Percentiles rank a stretch among this genome's conserved stretches.
phyloP scores from a whole-genome alignment of 2,797 vertebrate species.

The Aldrovandia affinis region DNA sequence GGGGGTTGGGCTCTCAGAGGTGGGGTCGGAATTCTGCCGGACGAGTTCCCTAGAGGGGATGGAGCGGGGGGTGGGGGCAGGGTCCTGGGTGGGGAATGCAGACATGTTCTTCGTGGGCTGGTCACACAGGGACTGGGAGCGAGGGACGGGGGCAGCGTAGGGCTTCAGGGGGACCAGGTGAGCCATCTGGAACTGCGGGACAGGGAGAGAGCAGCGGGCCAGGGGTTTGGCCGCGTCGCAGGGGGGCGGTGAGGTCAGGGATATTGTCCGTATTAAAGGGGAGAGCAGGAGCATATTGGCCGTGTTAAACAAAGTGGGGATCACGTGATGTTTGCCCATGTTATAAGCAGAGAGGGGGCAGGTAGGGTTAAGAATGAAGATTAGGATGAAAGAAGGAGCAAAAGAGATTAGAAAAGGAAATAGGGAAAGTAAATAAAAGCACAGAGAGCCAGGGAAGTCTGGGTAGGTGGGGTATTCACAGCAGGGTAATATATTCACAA shows the following conservation, averaged over 20 bases:
- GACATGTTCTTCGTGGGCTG: slow-evolving; percentile 91
- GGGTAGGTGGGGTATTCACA: not conserved
- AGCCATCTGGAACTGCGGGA: slow-evolving; percentile 86
- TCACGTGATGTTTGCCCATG: not conserved
- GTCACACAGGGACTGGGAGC: slow-evolving; percentile 93
- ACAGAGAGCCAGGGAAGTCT: slow-evolving; percentile 25
- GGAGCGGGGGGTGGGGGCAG: slow-evolving; percentile 75
- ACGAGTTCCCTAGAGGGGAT: slow-evolving; percentile 82
- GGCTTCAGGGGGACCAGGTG: slow-evolving; percentile 91
- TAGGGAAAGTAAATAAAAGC: slow-evolving; percentile 20
- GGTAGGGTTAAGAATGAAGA: slow-evolving; percentile 28
- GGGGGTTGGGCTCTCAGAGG: slow-evolving; percentile 84
- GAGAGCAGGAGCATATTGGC: not conserved
- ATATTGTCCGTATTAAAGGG: not conserved
- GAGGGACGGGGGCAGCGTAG: slow-evolving; percentile 88
- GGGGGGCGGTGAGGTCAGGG: slow-evolving; percentile 20
- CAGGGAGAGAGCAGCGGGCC: slow-evolving; percentile 46
- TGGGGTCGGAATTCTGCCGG: slow-evolving; percentile 92
- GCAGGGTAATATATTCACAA: slow-evolving; percentile 20
- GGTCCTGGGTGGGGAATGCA: slow-evolving; percentile 88
- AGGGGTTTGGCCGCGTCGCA: no score
- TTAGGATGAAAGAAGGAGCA: slow-evolving; percentile 20
- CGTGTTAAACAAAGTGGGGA: not conserved
- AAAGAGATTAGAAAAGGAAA: slow-evolving; percentile 38
- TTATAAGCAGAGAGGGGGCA: slow-evolving; percentile 27